Evolutionary conservation across 2,888 invertebrate genomes (phyloP).

Genomic region (Eulithis testata): DNA sequence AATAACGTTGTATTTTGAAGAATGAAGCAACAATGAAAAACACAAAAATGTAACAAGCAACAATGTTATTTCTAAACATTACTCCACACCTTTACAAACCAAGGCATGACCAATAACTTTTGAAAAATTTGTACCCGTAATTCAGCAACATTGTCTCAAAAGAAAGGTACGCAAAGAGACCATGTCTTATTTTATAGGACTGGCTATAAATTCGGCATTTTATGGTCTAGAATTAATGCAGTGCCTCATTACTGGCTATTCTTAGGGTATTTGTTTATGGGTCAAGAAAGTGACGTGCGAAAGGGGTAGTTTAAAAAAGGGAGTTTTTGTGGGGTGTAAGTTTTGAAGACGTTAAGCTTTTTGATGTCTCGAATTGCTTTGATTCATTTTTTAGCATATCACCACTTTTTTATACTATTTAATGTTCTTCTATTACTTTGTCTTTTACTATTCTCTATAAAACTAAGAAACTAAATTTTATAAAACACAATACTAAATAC

Average conservation of each 20-base stretch:
- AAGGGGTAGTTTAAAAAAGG: slow-evolving; percentile 59
- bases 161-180: slow-evolving; percentile 66
- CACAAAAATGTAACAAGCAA: slow-evolving; percentile 17
- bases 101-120: slow-evolving; percentile 49
- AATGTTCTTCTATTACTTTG: too few species aligned
- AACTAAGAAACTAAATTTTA: too few species aligned
- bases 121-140: slow-evolving; percentile 72
- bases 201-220: slow-evolving; percentile 79
- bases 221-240: slow-evolving; percentile 82
- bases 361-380: neutral
- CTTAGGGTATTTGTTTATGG: slow-evolving; percentile 78
- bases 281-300: slow-evolving; percentile 82
- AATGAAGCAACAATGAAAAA: neutral
- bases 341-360: slow-evolving; percentile 3
- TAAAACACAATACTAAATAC: too few species aligned
- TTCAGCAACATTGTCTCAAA: slow-evolving; percentile 72
- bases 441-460: too few species aligned
- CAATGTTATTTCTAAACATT: slow-evolving; percentile 17
- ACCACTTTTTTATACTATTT: too few species aligned
- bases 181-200: slow-evolving; percentile 81
- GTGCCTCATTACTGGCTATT: slow-evolving; percentile 80
- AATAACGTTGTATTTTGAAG: slow-evolving; percentile 3
- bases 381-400: too few species aligned
- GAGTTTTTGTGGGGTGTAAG: slow-evolving; percentile 27
- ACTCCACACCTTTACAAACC: slow-evolving; percentile 54